phyloP scores from a whole-genome alignment of 30 jellyfish, hydroid and myxozoan species.

The Cassiopea xamachana region DNA sequence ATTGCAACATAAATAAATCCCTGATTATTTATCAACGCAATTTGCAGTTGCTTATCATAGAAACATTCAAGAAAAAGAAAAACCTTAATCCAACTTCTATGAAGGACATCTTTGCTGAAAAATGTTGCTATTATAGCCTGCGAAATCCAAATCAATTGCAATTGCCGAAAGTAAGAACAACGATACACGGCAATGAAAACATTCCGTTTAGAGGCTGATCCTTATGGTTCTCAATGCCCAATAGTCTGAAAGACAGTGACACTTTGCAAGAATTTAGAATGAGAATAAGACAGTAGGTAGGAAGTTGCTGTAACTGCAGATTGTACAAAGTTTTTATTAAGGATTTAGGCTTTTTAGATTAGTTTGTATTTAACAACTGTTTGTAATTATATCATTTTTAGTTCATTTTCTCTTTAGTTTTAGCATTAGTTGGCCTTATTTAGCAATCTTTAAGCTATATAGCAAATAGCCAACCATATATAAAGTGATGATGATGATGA shows the following conservation, averaged over 20 bases:
- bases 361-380: neutral
- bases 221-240: neutral
- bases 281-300: conserved; percentile 27
- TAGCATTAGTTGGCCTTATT: conserved; percentile 8
- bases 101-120: neutral
- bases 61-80: neutral
- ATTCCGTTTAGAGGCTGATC: conserved; percentile 1
- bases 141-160: conserved; percentile 20
- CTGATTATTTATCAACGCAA: neutral
- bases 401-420: neutral
- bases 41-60: neutral
- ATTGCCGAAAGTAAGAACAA: conserved; percentile 15
- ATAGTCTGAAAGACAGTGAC: conserved; percentile 8
- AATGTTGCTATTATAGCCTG: conserved; percentile 12
- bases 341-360: conserved; percentile 2
- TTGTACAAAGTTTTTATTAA: neutral
- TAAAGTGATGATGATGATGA: neutral
- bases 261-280: conserved; percentile 13
- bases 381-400: neutral
- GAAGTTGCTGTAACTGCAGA: conserved; percentile 23
- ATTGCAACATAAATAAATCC: neutral
- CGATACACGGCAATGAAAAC: neutral
- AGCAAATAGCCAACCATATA: neutral
- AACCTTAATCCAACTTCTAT: conserved; percentile 1
- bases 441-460: neutral